Evolutionary conservation across 2,888 invertebrate genomes (phyloP).

Genomic region (Spicauda simplicius): DNA sequence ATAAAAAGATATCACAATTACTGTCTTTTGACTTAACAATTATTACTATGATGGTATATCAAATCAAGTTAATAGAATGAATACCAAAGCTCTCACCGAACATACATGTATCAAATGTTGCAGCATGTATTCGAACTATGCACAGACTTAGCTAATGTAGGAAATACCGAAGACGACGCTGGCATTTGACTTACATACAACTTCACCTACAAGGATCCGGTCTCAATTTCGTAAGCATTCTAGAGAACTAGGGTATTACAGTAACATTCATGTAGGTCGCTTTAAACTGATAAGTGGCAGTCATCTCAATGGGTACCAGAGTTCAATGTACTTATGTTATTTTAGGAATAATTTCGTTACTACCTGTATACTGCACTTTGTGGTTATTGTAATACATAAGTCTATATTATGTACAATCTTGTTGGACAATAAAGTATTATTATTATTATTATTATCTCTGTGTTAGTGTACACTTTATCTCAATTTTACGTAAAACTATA

Average conservation of each 20-base stretch:
- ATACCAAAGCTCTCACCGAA: too few species aligned
- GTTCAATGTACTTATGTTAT: too few species aligned
- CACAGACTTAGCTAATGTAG: slow-evolving; percentile 1
- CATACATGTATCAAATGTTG: not conserved
- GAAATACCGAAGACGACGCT: slow-evolving; percentile 5
- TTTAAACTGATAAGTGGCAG: not conserved
- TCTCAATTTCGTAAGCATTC: slow-evolving; percentile 18
- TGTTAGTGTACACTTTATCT: not conserved
- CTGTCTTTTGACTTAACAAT: too few species aligned
- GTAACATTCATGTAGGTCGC: not conserved
- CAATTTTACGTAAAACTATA: not conserved
- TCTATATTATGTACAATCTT: too few species aligned
- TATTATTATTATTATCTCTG: too few species aligned
- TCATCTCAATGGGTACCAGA: not conserved
- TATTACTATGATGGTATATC: too few species aligned
- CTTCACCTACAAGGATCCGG: slow-evolving; percentile 9
- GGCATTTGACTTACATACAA: slow-evolving; percentile 10
- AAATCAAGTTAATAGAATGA: too few species aligned
- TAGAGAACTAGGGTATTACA: slow-evolving; percentile 6
- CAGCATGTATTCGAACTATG: not conserved
- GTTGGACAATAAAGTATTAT: too few species aligned
- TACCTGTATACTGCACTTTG: too few species aligned
- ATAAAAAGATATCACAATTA: too few species aligned
- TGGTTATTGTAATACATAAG: too few species aligned
- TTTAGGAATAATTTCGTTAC: too few species aligned